Percentiles rank a stretch among this genome's conserved stretches.
Evolutionary conservation across 2,797 vertebrate species (phyloP).

Genomic region (Simalia tracyae): DNA sequence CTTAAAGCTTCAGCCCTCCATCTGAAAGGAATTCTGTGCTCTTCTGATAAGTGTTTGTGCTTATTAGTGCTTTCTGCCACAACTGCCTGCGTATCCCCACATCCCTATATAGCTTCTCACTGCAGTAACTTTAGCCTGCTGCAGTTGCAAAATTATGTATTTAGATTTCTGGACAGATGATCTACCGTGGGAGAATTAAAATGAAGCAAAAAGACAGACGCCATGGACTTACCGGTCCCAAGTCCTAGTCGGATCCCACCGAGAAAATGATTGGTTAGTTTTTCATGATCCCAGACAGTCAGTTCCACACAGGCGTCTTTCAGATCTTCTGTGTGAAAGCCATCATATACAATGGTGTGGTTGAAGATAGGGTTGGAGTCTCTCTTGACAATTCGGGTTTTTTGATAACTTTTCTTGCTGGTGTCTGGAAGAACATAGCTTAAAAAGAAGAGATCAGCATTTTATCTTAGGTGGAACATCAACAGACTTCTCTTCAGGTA

Average conservation of each 20-base stretch:
- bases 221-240: conserved; percentile 60
- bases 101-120: not conserved
- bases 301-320: conserved; percentile 75
- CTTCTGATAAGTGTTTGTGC: not conserved
- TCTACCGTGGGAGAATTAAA: not conserved
- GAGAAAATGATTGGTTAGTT: conserved; percentile 74
- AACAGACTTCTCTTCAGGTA: not conserved
- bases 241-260: conserved; percentile 74
- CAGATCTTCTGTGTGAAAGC: conserved; percentile 73
- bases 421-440: conserved; percentile 77
- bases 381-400: conserved; percentile 72
- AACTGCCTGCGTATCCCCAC: not conserved
- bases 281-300: conserved; percentile 76
- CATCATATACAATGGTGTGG: conserved; percentile 76
- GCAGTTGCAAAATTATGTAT: not conserved
- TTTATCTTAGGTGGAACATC: not conserved
- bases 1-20: not conserved
- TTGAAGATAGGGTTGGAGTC: conserved; percentile 74
- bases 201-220: not conserved
- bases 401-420: conserved; percentile 76
- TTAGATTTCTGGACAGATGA: not conserved
- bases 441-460: conserved; percentile 36
- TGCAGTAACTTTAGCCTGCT: not conserved
- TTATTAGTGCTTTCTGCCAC: not conserved
- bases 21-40: not conserved